Evolutionary conservation across 2,797 vertebrate genomes (phyloP).

Genomic region (Pseudochirops corinnae): DNA sequence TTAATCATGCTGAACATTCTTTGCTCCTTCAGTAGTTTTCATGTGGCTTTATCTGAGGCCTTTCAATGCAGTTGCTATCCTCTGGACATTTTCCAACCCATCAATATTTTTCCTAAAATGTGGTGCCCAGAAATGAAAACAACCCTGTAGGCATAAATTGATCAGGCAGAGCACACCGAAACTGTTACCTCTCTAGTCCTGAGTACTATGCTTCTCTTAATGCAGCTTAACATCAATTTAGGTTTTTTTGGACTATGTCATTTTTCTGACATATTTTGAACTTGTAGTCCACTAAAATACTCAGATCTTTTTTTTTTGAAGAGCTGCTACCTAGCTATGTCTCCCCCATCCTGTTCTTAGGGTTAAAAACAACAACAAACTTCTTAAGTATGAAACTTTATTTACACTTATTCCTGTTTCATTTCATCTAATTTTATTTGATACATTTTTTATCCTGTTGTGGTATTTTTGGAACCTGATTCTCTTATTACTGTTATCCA

Average conservation of each 20-base stretch:
- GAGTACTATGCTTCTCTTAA: neutral
- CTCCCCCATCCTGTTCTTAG: neutral
- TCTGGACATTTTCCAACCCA: neutral
- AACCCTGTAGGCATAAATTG: neutral
- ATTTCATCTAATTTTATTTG: neutral
- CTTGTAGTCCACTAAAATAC: neutral
- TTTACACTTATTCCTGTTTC: neutral
- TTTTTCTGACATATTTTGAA: neutral
- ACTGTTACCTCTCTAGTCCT: neutral
- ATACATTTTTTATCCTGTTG: neutral
- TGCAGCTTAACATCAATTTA: neutral
- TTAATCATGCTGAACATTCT: neutral
- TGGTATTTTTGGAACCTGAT: neutral
- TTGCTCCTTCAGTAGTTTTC: neutral
- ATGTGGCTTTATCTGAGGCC: neutral
- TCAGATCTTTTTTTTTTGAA: neutral
- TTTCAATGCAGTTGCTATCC: neutral
- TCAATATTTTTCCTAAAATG: neutral
- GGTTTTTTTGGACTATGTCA: neutral
- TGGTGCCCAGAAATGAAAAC: neutral
- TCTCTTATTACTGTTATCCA: neutral
- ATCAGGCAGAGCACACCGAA: neutral
- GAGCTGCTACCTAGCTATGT: neutral
- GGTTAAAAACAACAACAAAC: neutral
- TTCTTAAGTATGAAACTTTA: neutral